Conservation (phyloP, 92 coral and sea anemone genomes). For the Epizoanthus scotinus region DNA sequence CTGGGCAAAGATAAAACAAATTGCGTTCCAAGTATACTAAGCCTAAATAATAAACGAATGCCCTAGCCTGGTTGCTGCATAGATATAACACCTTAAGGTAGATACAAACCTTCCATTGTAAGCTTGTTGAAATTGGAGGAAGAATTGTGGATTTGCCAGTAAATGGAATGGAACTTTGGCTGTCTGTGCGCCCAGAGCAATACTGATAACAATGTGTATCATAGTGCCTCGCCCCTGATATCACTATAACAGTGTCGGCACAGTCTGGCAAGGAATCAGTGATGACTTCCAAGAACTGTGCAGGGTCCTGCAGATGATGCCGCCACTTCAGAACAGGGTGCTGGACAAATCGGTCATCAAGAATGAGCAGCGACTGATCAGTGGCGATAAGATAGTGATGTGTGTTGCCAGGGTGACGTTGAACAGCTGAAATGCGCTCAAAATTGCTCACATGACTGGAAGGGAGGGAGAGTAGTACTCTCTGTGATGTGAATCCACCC, state of each 20-base stretch:
- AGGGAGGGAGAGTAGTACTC: slow-evolving; percentile 72
- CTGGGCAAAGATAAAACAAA: too few relatives aligned
- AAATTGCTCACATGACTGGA: slow-evolving; percentile 71
- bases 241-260: slow-evolving; percentile 67
- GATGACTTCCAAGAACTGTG: slow-evolving; percentile 68
- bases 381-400: slow-evolving; percentile 85
- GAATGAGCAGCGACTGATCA: slow-evolving; percentile 79
- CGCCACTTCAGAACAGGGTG: slow-evolving; percentile 93
- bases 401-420: slow-evolving; percentile 74
- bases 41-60: too few relatives aligned
- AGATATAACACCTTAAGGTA: neutral
- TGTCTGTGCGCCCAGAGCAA: slow-evolving; percentile 42
- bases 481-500: slow-evolving; percentile 56
- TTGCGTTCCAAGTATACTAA: too few relatives aligned
- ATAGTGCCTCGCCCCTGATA: slow-evolving; percentile 72
- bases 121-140: slow-evolving; percentile 81
- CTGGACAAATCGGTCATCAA: slow-evolving; percentile 87
- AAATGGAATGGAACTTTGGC: slow-evolving; percentile 13
- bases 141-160: slow-evolving; percentile 17
- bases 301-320: slow-evolving; percentile 78
- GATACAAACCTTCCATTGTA: slow-evolving; percentile 88
- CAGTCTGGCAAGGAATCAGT: slow-evolving; percentile 58
- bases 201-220: slow-evolving; percentile 90
- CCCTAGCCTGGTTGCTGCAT: too few relatives aligned
- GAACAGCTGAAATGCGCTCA: slow-evolving; percentile 82